Base-by-base conservation (phyloP, 1,140 invertebrate species). In the Seison nebaliae region DNA sequence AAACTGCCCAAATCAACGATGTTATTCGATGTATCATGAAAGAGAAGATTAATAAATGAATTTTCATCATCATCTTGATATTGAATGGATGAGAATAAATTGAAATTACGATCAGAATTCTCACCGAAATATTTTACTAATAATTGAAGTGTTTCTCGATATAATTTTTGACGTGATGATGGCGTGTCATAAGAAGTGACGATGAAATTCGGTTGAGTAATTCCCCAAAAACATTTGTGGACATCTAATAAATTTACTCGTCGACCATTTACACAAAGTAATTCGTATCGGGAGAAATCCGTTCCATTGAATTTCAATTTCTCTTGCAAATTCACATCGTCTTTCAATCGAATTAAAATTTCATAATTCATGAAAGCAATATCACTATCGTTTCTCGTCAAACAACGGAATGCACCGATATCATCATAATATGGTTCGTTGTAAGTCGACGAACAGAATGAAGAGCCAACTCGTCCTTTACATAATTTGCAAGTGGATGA, bases 391-490 rank as follows among this genome's bases (percentile, higher is more conserved):
- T 73, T 70, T 38, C 73, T 67, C 6, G 70, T 67, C 26, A 84
- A 49, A 55, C 78, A 84, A 11, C 70, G 59, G 14, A 81, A 62
- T 4, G 75, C 73, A 1, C 78, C 77, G 30, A 75, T 70, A 50
- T 78, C 84, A 0, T 80, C 78, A 31, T 75, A 72, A 57, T 77
- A 84, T 1, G 76, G 76, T 64, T 93, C 83, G 4, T 72, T 66
- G 32, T 70, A 67, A 1, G 78, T 77, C n/a, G n/a, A n/a, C n/a
- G n/a, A n/a, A 54, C 84, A 93, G 43, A 70, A 70, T 32, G 51
- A 46, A 12, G 24, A 19, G 2, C 29, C 36, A 11, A 44, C 44
- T 22, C 39, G 47, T 11, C 79, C 76, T 23, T 67, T 65, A 54
- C 84, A 94, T 0, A 88, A 52, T 29, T 71, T 63, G 56, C 84